phyloP scores from a whole-genome alignment of 2,888 invertebrate species.

The Leptinotarsa rubiginosa region DNA sequence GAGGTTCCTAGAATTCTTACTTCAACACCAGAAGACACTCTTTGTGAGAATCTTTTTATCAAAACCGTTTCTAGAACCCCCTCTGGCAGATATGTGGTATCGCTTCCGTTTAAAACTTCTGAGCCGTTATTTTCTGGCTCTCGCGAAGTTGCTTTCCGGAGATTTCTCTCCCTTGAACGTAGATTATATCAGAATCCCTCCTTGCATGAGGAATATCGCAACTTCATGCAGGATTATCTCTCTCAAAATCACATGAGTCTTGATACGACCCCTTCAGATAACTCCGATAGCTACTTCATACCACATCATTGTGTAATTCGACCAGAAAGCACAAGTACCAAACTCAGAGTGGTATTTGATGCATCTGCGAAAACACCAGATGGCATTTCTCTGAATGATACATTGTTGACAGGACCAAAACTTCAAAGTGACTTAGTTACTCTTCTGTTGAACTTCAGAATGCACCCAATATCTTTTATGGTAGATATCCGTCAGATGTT shows the following conservation, averaged over 20 bases:
- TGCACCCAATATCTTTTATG: background rate
- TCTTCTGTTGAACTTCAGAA: background rate
- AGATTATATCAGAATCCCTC: background rate
- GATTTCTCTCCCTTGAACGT: background rate
- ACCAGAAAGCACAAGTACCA: constrained; percentile 7
- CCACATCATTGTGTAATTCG: constrained; percentile 10
- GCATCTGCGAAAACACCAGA: background rate
- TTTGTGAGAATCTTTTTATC: background rate
- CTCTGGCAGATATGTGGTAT: background rate
- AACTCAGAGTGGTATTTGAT: constrained; percentile 16
- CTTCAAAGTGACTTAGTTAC: constrained; percentile 8
- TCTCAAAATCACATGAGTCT: background rate
- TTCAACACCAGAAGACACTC: background rate
- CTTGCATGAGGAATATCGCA: constrained; percentile 2
- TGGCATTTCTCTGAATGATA: constrained; percentile 14
- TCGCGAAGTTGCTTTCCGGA: background rate
- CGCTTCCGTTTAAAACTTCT: background rate
- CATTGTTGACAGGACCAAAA: background rate
- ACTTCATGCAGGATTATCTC: background rate
- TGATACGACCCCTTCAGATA: background rate
- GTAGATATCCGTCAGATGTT: constrained; percentile 5
- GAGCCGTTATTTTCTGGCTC: background rate
- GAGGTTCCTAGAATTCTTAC: background rate
- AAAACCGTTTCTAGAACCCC: background rate
- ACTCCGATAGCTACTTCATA: constrained; percentile 17